Conservation (phyloP, 2,113 vertebrate genomes). For the Anarrhichthys ocellatus region DNA sequence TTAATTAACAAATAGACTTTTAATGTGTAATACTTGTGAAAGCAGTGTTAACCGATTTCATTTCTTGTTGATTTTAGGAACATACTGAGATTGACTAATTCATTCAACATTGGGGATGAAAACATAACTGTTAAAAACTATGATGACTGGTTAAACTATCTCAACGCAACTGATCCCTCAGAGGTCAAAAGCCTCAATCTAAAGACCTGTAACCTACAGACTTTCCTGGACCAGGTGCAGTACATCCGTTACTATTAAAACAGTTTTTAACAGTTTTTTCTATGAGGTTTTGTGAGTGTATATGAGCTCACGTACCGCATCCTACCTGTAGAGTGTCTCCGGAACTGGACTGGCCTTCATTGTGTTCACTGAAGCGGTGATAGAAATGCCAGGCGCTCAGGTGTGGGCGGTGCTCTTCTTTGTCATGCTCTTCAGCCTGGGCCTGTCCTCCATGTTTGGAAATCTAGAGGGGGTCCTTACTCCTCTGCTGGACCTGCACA, state of each 20-base stretch:
- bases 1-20: not conserved
- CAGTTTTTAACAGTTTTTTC: not conserved
- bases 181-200: conserved; percentile 79
- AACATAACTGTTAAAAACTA: conserved; percentile 85
- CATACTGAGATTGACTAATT: conserved; percentile 83
- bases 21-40: not conserved
- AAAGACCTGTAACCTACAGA: conserved; percentile 83
- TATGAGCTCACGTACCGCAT: not conserved
- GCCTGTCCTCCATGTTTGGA: conserved; percentile 91
- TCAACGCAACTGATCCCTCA: conserved; percentile 78
- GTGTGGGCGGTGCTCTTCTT: conserved; percentile 91
- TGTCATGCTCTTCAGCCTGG: conserved; percentile 88
- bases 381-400: conserved; percentile 87
- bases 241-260: not conserved
- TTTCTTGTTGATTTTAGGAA: conserved; percentile 80
- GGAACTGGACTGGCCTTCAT: conserved; percentile 91
- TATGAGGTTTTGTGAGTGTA: not conserved
- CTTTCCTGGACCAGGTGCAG: conserved; percentile 88
- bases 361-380: conserved; percentile 87
- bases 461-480: conserved; percentile 88
- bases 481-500: conserved; percentile 83
- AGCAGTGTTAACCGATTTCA: not conserved
- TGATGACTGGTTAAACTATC: conserved; percentile 62
- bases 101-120: conserved; percentile 84
- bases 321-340: conserved; percentile 82